These are phyloP conservation scores for Parazoanthus darwini DNA, from an alignment of 92 coral and sea anemone species.

Conservation along the genomic window DNA sequence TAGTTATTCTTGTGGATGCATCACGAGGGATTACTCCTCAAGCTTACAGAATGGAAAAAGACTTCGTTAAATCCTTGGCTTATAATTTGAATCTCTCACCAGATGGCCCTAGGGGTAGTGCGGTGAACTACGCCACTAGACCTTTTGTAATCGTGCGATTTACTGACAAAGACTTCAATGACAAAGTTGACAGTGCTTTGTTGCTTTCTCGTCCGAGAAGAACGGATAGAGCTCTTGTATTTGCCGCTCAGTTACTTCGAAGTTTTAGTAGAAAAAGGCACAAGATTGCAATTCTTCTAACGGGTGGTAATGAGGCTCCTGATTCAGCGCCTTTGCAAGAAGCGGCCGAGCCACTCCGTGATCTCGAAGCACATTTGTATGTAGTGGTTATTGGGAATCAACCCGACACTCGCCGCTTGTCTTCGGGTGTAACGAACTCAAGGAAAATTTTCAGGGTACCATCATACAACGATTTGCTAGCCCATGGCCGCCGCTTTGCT, in stretches of 20 bases:
- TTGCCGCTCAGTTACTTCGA: conserved; percentile 7
- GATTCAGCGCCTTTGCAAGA: background rate
- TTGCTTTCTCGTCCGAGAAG: conserved; percentile 4
- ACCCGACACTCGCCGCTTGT: conserved; percentile 10
- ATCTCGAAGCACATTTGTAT: conserved; percentile 45
- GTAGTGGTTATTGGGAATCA: conserved; percentile 50
- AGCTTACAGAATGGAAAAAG: conserved; percentile 65
- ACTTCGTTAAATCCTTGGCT: conserved; percentile 64
- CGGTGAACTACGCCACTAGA: conserved; percentile 5
- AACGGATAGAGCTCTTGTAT: conserved; percentile 15
- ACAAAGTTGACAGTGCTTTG: background rate
- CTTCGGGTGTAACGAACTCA: background rate
- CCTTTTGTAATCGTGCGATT: background rate
- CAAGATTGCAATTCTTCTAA: conserved; percentile 46
- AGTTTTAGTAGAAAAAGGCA: conserved; percentile 33
- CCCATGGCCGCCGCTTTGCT: background rate
- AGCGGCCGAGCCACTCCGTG: conserved; percentile 49
- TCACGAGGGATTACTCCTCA: conserved; percentile 66
- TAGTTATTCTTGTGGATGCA: conserved; percentile 81
- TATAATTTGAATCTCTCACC: conserved; percentile 61
- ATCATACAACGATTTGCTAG: background rate
- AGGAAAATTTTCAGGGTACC: conserved; percentile 40
- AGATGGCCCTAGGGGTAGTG: conserved; percentile 11
- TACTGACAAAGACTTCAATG: background rate
- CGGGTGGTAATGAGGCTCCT: conserved; percentile 47